Conservation (phyloP, 1,140 invertebrate genomes). For the Drosophila nigrodunni region DNA sequence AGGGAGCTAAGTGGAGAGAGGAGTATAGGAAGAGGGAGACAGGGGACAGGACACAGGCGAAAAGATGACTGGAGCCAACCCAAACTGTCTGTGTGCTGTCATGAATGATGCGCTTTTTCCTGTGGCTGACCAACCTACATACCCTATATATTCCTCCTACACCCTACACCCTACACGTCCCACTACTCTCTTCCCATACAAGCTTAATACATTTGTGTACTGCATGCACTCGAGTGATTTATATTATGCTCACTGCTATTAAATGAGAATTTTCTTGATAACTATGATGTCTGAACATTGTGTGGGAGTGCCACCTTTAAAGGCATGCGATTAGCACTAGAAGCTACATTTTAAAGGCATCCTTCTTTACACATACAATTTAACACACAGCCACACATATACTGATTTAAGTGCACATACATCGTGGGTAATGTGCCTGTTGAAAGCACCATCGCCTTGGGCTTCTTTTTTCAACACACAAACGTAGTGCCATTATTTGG, state of each 20-base stretch:
- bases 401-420: conserved; percentile 22
- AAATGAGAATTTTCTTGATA: conserved; percentile 69
- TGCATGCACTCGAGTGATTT: conserved; percentile 60
- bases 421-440: conserved; percentile 23
- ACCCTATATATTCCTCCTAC: background rate
- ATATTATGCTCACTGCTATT: conserved; percentile 68
- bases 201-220: conserved; percentile 56
- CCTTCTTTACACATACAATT: background rate
- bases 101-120: conserved; percentile 74
- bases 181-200: conserved; percentile 19
- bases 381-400: conserved; percentile 5
- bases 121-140: conserved; percentile 55
- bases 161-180: background rate
- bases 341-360: conserved; percentile 42
- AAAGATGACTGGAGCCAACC: conserved; percentile 28
- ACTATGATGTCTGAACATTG: conserved; percentile 54
- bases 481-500: conserved; percentile 58
- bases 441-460: conserved; percentile 48
- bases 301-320: conserved; percentile 49
- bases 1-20: background rate
- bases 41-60: background rate
- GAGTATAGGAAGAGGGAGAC: background rate
- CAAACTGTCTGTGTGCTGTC: conserved; percentile 41
- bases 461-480: conserved; percentile 49
- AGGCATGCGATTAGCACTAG: conserved; percentile 45